phyloP scores from a whole-genome alignment of 2,113 vertebrate genomes.

The Ptychochromis oligacanthus region DNA sequence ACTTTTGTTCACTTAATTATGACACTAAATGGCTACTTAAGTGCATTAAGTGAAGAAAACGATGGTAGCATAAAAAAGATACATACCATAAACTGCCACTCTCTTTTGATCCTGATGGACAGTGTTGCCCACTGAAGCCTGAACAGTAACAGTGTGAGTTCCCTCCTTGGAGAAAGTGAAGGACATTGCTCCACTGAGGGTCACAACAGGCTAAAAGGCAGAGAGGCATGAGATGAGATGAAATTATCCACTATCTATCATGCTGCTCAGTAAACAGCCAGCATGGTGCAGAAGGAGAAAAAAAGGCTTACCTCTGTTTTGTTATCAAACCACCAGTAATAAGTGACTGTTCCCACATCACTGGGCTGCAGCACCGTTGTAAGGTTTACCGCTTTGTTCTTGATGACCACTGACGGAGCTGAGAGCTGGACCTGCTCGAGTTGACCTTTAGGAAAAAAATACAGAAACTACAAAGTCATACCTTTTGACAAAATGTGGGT shows the following conservation, averaged over 20 bases:
- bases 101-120: conserved; percentile 92
- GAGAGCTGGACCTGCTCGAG: conserved; percentile 89
- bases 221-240: background rate
- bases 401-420: conserved; percentile 88
- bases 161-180: conserved; percentile 89
- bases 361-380: conserved; percentile 86
- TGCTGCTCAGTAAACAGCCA: background rate
- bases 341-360: conserved; percentile 89
- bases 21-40: background rate
- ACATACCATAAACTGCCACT: conserved; percentile 88
- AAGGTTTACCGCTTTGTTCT: conserved; percentile 90
- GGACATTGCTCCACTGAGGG: conserved; percentile 86
- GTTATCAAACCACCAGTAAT: conserved; percentile 95
- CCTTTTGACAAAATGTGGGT: background rate
- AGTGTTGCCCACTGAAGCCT: conserved; percentile 87
- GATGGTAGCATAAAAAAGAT: background rate
- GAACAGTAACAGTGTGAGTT: conserved; percentile 89
- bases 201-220: conserved; percentile 85
- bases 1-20: too few relatives aligned
- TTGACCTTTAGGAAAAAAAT: conserved; percentile 78
- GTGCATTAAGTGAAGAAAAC: conserved; percentile 3
- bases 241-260: background rate
- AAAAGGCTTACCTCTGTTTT: conserved; percentile 85
- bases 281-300: background rate
- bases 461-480: background rate